Evolutionary conservation across 1,140 invertebrate species (phyloP), one percentile per base, ranked within the genome.

Genomic region (Ceratosolen fusciceps): DNA sequence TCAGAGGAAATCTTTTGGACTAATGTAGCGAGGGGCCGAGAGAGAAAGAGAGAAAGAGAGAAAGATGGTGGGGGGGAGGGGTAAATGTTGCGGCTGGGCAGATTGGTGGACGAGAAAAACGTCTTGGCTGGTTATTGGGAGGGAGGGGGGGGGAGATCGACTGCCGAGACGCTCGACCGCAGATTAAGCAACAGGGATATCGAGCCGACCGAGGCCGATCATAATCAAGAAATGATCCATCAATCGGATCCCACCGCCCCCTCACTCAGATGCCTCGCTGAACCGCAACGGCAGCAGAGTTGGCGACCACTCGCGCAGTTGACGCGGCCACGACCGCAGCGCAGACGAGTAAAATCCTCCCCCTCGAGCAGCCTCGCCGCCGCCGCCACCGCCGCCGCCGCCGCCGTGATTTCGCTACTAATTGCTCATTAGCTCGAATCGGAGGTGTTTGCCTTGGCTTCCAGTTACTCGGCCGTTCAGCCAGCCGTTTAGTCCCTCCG

Each of bases 401-500:
- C 5, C n/a, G n/a, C 24, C n/a, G 24, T 9, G 16, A 34, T 31
- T 34, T 62, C 19, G 79, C 81, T 82, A 83, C 84, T 87, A 87
- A 87, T 86, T 86, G 85, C 84, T 86, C 85, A 84, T 86, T 87
- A 87, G 83, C 79, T 82, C 80, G 74, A 74, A 80, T 65, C 70
- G 31, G 56, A 62, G 70, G 49, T 43, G 19, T 73, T 58, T 24
- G 49, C 52, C 19, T 73, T 31, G 47, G 52, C 14, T 56, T 73
- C 49, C 24, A n/a, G 60, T n/a, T n/a, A n/a, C n/a, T n/a, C 29
- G 24, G 4, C 0, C 75, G 7, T 78, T 71, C 72, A 71, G 37
- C 31, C 12, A 60, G 26, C 68, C 24, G 34, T n/a, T n/a, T n/a
- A n/a, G n/a, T n/a, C n/a, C n/a, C n/a, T n/a, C n/a, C n/a, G n/a